phyloP scores from a whole-genome alignment of 2,797 vertebrate genomes.

The Podarcis lilfordi region DNA sequence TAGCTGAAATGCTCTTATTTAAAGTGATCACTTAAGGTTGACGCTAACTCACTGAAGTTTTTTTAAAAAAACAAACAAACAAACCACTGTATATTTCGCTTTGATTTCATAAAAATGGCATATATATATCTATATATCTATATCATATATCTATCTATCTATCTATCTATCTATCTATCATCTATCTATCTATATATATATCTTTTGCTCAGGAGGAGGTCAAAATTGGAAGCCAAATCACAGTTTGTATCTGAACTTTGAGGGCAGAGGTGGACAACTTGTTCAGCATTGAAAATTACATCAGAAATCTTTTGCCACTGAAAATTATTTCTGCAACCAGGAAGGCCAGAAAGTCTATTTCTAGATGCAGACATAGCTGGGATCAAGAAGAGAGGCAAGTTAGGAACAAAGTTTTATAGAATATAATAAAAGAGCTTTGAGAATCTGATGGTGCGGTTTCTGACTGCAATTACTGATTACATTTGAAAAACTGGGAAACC shows the following conservation, averaged over 20 bases:
- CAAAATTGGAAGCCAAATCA: conserved; percentile 23
- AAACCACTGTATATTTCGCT: background rate
- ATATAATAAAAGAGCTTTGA: background rate
- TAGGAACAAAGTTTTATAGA: background rate
- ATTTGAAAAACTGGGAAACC: background rate
- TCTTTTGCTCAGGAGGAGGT: background rate
- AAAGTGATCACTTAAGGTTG: conserved; percentile 20
- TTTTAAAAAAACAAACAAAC: background rate
- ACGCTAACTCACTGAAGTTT: background rate
- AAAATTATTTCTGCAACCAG: background rate
- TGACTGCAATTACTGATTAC: background rate
- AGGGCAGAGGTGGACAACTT: background rate
- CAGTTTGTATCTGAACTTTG: background rate
- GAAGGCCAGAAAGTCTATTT: background rate
- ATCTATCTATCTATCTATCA: no score
- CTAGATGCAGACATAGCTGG: background rate
- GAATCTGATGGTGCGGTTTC: background rate
- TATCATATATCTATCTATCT: no score
- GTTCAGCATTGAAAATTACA: background rate
- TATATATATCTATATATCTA: background rate
- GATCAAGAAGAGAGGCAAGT: background rate
- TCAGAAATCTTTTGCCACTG: background rate
- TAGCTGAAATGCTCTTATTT: background rate
- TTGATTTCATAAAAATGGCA: conserved; percentile 18
- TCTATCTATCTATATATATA: no score